Conservation (phyloP, 30 jellyfish, hydroid and myxozoan genomes). For the Pseudorhiza aurosa region DNA sequence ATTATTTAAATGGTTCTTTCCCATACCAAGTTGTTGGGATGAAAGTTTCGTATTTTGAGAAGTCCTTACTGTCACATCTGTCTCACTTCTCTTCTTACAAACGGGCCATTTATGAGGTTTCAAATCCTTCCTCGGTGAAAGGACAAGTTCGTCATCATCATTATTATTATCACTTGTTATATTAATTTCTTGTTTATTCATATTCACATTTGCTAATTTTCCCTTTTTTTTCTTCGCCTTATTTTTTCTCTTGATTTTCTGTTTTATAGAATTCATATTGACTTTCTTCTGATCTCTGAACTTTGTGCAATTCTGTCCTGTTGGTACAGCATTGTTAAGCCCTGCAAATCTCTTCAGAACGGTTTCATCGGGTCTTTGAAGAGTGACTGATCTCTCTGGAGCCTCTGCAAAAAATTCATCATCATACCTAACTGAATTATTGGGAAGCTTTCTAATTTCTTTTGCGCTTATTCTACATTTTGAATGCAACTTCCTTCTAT, state of each 20-base stretch:
- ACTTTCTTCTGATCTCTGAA: background rate
- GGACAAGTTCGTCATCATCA: slow-evolving; percentile 14
- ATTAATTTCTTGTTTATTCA: background rate
- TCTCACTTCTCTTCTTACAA: background rate
- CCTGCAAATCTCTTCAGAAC: background rate
- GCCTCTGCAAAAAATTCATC: slow-evolving; percentile 43
- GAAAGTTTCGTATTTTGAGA: too few relatives aligned
- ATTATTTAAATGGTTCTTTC: too few relatives aligned
- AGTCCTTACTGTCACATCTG: too few relatives aligned
- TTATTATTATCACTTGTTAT: background rate
- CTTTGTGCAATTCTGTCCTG: background rate
- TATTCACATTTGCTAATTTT: background rate
- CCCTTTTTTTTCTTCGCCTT: slow-evolving; percentile 8
- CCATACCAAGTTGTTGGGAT: too few relatives aligned
- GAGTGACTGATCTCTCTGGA: background rate
- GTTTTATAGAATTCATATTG: background rate
- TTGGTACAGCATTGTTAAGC: background rate
- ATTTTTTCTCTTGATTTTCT: slow-evolving; percentile 10
- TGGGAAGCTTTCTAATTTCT: slow-evolving; percentile 2
- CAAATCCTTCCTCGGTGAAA: slow-evolving; percentile 20
- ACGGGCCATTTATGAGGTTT: slow-evolving; percentile 70
- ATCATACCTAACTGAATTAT: background rate
- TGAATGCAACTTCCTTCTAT: slow-evolving; percentile 16
- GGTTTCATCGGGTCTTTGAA: background rate
- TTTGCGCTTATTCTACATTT: slow-evolving; percentile 47